Conservation (phyloP, 2,113 vertebrate species). For the Prolemur simus region DNA sequence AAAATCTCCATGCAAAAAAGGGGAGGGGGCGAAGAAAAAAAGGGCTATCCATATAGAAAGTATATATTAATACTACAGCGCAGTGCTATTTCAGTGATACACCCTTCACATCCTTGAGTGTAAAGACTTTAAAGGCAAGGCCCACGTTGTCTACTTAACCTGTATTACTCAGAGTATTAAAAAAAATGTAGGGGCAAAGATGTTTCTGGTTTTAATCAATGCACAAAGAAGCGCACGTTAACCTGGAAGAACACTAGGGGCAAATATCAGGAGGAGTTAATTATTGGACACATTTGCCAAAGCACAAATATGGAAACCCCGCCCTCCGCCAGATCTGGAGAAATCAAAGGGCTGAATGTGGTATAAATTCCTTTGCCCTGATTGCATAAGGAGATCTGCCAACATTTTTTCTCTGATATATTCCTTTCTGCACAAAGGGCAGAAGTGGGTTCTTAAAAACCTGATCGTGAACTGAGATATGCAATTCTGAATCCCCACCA, state of each 20-base stretch:
- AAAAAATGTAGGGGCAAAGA: neutral
- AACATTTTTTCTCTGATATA: constrained; percentile 58
- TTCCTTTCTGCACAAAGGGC: constrained; percentile 56
- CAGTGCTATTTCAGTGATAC: neutral
- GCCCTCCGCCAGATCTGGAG: constrained; percentile 61
- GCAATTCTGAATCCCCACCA: constrained; percentile 32
- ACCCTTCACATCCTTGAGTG: neutral
- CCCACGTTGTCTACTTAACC: neutral
- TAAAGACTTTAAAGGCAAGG: neutral
- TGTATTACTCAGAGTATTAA: neutral
- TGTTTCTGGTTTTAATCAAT: constrained; percentile 52
- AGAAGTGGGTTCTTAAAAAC: constrained; percentile 62
- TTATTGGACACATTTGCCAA: constrained; percentile 49
- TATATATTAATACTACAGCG: neutral
- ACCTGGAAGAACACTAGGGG: neutral
- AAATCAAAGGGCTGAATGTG: constrained; percentile 72
- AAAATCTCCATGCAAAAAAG: neutral
- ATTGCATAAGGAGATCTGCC: constrained; percentile 66
- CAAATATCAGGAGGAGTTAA: constrained; percentile 22
- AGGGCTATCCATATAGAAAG: neutral
- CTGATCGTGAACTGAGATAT: constrained; percentile 60
- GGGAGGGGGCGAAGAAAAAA: neutral
- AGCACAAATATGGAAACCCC: constrained; percentile 57
- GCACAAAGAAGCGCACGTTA: neutral
- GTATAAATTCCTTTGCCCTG: constrained; percentile 73